Conservation (phyloP, 1,140 invertebrate species). For the Drosophila funebris region DNA sequence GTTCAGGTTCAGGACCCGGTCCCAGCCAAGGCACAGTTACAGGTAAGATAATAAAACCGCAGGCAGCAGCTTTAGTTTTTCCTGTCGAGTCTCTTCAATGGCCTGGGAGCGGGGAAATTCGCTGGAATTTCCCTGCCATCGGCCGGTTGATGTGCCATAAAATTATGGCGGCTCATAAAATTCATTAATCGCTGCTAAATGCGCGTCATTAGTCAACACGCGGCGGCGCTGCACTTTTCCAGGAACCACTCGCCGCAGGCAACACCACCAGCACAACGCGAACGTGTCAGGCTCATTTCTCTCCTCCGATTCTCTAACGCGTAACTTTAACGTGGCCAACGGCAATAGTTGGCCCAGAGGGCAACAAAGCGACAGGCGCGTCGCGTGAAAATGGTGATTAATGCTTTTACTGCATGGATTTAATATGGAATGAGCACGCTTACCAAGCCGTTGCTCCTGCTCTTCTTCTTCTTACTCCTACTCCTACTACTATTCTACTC, state of each 20-base stretch:
- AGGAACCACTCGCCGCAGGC: slow-evolving; percentile 61
- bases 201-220: slow-evolving; percentile 81
- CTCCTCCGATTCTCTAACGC: slow-evolving; percentile 41
- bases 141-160: slow-evolving; percentile 77
- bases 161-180: slow-evolving; percentile 80
- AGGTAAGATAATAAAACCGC: slow-evolving; percentile 71
- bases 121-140: slow-evolving; percentile 62
- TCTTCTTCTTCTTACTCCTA: neutral
- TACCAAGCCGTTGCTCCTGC: slow-evolving; percentile 12
- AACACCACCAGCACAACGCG: neutral
- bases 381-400: slow-evolving; percentile 81
- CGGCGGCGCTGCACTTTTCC: slow-evolving; percentile 66
- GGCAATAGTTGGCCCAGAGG: slow-evolving; percentile 7
- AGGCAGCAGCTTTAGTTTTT: slow-evolving; percentile 52
- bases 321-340: slow-evolving; percentile 24
- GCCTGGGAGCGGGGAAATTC: slow-evolving; percentile 67
- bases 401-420: slow-evolving; percentile 76
- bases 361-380: slow-evolving; percentile 46
- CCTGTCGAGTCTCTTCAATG: slow-evolving; percentile 48
- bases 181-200: slow-evolving; percentile 81
- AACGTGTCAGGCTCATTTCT: slow-evolving; percentile 46
- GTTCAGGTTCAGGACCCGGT: neutral
- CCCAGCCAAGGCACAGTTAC: neutral
- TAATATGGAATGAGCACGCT: slow-evolving; percentile 72
- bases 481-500: neutral